Evolutionary conservation across 2,888 invertebrate species (phyloP), one percentile per base, ranked within the genome.

Genomic region (Drosophila differens): DNA sequence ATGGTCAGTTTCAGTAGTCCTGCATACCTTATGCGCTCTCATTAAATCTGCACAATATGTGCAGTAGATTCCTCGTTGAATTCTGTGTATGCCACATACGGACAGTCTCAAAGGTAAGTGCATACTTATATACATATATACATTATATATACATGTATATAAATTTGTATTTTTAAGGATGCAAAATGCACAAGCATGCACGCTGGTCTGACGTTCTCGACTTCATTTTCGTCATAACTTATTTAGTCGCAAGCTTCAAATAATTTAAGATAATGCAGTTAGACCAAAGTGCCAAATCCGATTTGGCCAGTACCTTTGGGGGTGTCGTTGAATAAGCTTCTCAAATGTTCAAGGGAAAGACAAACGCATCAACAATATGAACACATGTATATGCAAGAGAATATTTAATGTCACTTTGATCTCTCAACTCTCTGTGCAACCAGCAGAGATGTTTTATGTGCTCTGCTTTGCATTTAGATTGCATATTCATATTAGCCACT

Each of bases 261-360:
- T 88, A 80, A 85, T 83, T 85, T 65, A 83, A 69, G 76, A 64
- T 89, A 70, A 78, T 78, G 71, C 72, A 73, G 61, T 66, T 69
- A 68, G 63, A 64, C 66, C 79, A 79, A 73, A 87, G 85, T 89
- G 85, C 79, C 75, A 85, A 87, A 89, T 84, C 88, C 82, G 77
- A 87, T 87, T 84, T 84, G 51, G 69, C 52, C 53, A 58, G 72
- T 60, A 44, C 25, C 41, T 32, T 39, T n/a, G 28, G n/a, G n/a
- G 19, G 37, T 35, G 52, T 32, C 12, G 52, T 53, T 39, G 28
- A 10, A 19, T n/a, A 44, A 44, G 67, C 25, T 58, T 44, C 37
- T 70, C 55, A 39, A 57, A 64, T 55, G 69, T 54, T 52, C 25
- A 52, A 64, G 51, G 32, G 60, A 14, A 61, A 54, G 66, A 67